These are phyloP conservation scores for Cynoglossus semilaevis DNA, from an alignment of 2,113 vertebrate genomes.

Conservation along the genomic window DNA sequence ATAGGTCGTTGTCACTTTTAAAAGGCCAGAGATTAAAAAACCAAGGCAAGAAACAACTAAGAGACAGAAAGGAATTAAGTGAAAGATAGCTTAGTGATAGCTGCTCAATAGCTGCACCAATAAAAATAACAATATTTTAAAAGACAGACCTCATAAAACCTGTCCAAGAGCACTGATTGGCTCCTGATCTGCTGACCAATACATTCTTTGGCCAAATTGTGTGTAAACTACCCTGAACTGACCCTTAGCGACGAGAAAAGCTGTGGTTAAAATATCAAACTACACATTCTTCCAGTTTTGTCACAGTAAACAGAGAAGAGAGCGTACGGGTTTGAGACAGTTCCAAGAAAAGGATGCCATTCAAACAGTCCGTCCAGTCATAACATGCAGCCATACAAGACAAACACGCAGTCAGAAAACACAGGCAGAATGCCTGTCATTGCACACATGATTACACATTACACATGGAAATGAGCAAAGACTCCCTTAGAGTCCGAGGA, in stretches of 20 bases:
- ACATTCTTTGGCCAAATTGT: slow-evolving; percentile 24
- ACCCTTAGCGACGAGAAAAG: slow-evolving; percentile 33
- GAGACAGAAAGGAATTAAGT: too few relatives aligned
- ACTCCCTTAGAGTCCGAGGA: slow-evolving; percentile 44
- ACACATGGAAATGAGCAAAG: slow-evolving; percentile 48
- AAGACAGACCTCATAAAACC: too few relatives aligned
- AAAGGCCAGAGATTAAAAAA: too few relatives aligned
- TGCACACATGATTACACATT: slow-evolving; percentile 50
- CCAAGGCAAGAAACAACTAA: too few relatives aligned
- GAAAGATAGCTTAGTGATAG: too few relatives aligned
- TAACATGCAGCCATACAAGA: slow-evolving; percentile 45
- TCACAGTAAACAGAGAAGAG: slow-evolving; percentile 53
- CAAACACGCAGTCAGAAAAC: slow-evolving; percentile 50
- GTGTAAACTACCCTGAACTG: slow-evolving; percentile 44
- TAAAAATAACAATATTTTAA: too few relatives aligned
- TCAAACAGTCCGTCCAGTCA: slow-evolving; percentile 48
- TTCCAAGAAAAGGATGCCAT: slow-evolving; percentile 18
- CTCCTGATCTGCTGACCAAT: slow-evolving; percentile 11
- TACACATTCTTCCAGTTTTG: slow-evolving; percentile 39
- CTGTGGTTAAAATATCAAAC: slow-evolving; percentile 56
- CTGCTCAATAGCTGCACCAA: too few relatives aligned
- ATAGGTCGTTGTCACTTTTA: too few relatives aligned
- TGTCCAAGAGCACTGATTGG: too few relatives aligned
- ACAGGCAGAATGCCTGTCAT: slow-evolving; percentile 46
- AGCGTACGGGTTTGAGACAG: slow-evolving; percentile 33